These are phyloP conservation scores for Brachylomia viminalis DNA, from an alignment of 2,888 invertebrate genomes.

Conservation along the genomic window DNA sequence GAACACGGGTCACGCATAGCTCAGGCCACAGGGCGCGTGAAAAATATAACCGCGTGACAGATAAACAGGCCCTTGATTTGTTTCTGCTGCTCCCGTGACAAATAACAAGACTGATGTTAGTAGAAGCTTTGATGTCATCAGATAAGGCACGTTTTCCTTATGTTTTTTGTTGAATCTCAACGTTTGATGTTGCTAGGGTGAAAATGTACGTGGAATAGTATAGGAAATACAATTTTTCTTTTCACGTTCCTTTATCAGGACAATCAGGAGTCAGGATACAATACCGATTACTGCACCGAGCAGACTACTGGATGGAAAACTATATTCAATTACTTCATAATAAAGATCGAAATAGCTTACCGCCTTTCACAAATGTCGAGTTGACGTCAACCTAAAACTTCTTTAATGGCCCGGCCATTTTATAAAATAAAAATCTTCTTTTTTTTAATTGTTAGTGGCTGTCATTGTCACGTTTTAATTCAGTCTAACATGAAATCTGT, in stretches of 20 bases:
- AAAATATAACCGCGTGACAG: conserved; percentile 78
- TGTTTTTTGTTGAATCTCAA: conserved; percentile 46
- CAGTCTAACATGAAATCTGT: no score
- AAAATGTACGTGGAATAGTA: neutral
- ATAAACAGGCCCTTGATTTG: conserved; percentile 79
- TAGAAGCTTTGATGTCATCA: conserved; percentile 57
- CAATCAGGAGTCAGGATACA: neutral
- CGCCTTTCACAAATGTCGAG: no score
- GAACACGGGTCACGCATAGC: conserved; percentile 75
- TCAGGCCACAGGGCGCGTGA: conserved; percentile 73
- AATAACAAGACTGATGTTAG: conserved; percentile 71
- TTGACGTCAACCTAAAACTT: no score
- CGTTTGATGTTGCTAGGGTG: conserved; percentile 38
- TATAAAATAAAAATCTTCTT: no score
- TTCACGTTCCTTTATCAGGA: neutral
- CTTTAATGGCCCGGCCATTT: no score
- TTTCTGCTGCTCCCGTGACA: conserved; percentile 72
- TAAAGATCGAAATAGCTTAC: no score
- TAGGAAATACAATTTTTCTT: neutral
- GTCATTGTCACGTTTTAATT: no score
- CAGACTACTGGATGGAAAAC: neutral
- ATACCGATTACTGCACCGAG: neutral
- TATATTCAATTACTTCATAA: neutral
- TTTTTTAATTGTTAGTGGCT: no score
- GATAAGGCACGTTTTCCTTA: conserved; percentile 57